Evolutionary conservation across 1,140 invertebrate species (phyloP).

Genomic region (Trachymyrmex septentrionalis): DNA sequence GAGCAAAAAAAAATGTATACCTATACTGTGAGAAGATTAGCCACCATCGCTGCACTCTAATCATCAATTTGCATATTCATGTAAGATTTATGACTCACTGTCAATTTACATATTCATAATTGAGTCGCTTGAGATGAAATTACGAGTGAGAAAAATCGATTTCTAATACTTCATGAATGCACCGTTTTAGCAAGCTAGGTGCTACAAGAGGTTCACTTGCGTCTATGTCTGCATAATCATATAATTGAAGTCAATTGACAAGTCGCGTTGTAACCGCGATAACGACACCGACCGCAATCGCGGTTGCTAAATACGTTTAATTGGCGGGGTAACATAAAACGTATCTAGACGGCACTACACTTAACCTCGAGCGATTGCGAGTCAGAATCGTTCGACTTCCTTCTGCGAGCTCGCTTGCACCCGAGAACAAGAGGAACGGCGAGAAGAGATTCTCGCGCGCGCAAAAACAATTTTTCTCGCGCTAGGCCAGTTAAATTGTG

Average conservation of each 20-base stretch:
- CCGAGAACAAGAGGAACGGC: background rate
- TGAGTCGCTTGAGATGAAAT: conserved; percentile 1
- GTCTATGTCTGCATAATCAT: conserved; percentile 22
- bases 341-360: background rate
- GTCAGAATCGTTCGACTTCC: conserved; percentile 26
- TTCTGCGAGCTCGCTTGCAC: background rate
- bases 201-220: background rate
- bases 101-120: conserved; percentile 55
- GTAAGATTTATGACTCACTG: conserved; percentile 3
- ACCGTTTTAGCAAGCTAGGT: background rate
- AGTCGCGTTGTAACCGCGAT: conserved; percentile 36
- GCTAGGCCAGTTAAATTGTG: conserved; percentile 31
- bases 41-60: background rate
- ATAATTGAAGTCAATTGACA: conserved; percentile 55
- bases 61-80: conserved; percentile 52
- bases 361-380: conserved; percentile 40
- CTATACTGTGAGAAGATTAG: background rate
- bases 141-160: background rate
- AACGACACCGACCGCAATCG: conserved; percentile 48
- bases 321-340: conserved; percentile 33
- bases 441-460: conserved; percentile 41
- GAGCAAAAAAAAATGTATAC: background rate
- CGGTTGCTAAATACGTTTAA: conserved; percentile 53
- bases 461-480: conserved; percentile 52
- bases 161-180: background rate